A percentile compares a stretch with the other conserved stretches of the same genome.
phyloP scores from a whole-genome alignment of 2,797 vertebrate species.

The Eulemur mongoz region DNA sequence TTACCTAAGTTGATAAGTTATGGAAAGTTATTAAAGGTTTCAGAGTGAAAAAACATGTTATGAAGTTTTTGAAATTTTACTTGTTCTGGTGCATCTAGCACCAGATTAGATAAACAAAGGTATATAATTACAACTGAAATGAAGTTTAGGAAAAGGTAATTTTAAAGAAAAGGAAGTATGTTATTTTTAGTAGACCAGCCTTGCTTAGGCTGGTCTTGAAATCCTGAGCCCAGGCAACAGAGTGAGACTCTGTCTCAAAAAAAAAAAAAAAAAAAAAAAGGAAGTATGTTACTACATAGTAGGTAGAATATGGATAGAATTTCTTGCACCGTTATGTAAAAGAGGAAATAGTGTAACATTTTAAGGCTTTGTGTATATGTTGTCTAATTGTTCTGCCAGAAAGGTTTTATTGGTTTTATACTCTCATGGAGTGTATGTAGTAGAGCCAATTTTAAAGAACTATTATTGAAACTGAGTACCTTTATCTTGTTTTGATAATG shows the following conservation, averaged over 20 bases:
- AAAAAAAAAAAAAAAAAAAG: not conserved
- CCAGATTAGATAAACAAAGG: not conserved
- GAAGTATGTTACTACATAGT: not conserved
- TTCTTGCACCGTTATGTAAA: not conserved
- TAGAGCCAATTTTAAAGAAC: not conserved
- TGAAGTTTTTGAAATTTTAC: not conserved
- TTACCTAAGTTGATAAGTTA: not conserved
- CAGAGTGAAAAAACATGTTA: not conserved
- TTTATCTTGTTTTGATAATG: not conserved
- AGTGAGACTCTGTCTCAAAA: no score
- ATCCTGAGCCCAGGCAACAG: no score
- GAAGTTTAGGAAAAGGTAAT: not conserved
- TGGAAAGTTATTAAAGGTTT: not conserved
- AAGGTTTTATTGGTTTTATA: not conserved
- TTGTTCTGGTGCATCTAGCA: not conserved
- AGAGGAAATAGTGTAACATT: not conserved
- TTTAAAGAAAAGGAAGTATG: not conserved
- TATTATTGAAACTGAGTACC: not conserved
- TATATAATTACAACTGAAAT: not conserved
- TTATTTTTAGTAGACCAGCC: not conserved
- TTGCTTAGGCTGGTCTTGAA: no score
- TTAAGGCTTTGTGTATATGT: not conserved
- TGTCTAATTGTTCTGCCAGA: not conserved
- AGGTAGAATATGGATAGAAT: not conserved
- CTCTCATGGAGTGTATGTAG: not conserved